Evolutionary conservation across 2,888 invertebrate species (phyloP).

Genomic region (Camptogramma bilineatum): DNA sequence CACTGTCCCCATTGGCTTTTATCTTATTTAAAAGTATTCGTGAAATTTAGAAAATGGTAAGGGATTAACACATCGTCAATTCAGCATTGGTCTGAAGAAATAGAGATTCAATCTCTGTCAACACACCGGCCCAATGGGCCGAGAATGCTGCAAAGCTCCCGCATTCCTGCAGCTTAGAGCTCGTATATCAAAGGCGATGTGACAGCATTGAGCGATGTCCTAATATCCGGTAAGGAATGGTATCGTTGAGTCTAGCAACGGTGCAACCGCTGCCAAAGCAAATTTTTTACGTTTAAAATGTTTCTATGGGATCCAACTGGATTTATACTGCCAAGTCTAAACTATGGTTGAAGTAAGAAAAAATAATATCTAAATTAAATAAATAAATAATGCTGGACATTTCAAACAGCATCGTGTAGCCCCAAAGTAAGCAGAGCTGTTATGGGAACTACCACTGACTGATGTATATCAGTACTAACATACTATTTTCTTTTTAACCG

Average conservation of each 20-base stretch:
- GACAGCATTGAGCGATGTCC: slow-evolving; percentile 74
- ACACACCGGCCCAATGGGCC: slow-evolving; percentile 23
- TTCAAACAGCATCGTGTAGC: no score
- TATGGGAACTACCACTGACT: no score
- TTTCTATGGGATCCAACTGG: background rate
- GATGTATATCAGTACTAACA: no score
- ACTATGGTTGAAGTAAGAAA: no score
- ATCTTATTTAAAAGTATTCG: no score
- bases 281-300: slow-evolving; percentile 4
- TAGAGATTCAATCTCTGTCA: slow-evolving; percentile 34
- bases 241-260: slow-evolving; percentile 44
- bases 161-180: slow-evolving; percentile 38
- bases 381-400: no score
- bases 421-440: no score
- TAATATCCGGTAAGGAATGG: slow-evolving; percentile 77
- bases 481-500: no score
- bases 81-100: slow-evolving; percentile 12
- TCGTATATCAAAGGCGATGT: slow-evolving; percentile 62
- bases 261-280: slow-evolving; percentile 35
- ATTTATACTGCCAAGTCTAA: background rate
- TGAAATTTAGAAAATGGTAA: no score
- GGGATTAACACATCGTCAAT: no score
- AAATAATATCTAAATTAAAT: no score
- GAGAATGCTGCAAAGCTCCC: slow-evolving; percentile 32
- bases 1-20: no score